Conservation (phyloP, 2,113 vertebrate genomes). For the Dicentrarchus labrax region DNA sequence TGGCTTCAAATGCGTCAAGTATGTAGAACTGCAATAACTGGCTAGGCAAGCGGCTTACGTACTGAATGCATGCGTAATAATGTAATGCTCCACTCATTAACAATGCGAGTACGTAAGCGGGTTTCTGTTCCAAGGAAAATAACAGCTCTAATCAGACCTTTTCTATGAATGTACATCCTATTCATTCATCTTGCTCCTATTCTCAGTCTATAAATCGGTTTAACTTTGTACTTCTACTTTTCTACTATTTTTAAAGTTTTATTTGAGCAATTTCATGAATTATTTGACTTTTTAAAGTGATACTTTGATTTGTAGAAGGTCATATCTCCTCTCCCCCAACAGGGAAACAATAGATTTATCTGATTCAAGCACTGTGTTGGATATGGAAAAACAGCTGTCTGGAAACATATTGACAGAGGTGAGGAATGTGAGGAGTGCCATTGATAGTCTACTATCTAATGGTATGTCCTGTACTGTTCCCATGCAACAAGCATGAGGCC, state of each 20-base stretch:
- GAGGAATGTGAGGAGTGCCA: background rate
- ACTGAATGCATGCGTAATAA: background rate
- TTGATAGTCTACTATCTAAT: background rate
- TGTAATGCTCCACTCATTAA: background rate
- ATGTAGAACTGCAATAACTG: constrained; percentile 27
- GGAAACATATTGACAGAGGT: background rate
- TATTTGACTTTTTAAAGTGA: background rate
- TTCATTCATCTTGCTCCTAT: too few relatives aligned
- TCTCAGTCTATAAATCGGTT: background rate
- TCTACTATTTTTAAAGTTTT: background rate
- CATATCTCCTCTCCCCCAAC: background rate
- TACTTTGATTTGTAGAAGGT: background rate
- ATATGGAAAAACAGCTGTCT: background rate
- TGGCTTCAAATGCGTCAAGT: background rate
- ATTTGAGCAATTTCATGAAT: background rate
- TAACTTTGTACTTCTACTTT: background rate
- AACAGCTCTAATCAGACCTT: background rate
- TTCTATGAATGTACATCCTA: background rate
- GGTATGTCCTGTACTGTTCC: background rate
- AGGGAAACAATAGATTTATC: background rate
- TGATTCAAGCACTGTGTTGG: background rate
- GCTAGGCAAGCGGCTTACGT: constrained; percentile 18
- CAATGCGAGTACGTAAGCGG: background rate
- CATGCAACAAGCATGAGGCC: background rate
- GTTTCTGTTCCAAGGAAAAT: background rate